Evolutionary conservation across 2,797 vertebrate species (phyloP).

Genomic region (Iguana delicatissima): DNA sequence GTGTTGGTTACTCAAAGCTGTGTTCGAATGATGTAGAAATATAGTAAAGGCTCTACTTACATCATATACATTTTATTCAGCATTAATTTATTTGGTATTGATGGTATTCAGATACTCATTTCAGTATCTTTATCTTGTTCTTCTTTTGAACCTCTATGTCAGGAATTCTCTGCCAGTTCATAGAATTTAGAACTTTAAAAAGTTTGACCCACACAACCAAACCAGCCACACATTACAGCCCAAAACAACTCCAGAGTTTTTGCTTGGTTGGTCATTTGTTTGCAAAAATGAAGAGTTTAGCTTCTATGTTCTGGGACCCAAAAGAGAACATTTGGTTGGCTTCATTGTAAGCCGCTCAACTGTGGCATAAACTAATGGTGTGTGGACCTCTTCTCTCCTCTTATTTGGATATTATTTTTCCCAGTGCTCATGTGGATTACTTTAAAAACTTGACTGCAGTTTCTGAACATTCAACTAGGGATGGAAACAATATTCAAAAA

Average conservation of each 20-base stretch:
- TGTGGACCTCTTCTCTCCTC: not conserved
- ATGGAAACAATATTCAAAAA: no score
- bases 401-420: no score
- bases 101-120: slow-evolving; percentile 14
- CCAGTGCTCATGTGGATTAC: no score
- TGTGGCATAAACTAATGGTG: no score
- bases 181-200: not conserved
- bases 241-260: not conserved
- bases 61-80: not conserved
- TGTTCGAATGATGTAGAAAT: slow-evolving; percentile 38
- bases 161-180: not conserved
- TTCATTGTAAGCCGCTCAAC: no score
- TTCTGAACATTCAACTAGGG: no score
- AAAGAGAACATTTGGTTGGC: no score
- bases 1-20: not conserved
- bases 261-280: not conserved
- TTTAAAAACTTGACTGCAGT: no score
- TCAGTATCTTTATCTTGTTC: slow-evolving; percentile 36
- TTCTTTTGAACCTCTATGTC: not conserved
- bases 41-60: not conserved
- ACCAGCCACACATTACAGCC: not conserved
- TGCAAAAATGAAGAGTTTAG: no score
- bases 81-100: slow-evolving; percentile 32
- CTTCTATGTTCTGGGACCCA: no score
- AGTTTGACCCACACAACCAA: not conserved